A percentile compares a stretch with the other conserved stretches of the same genome.
These are phyloP conservation scores for Chondrosia reniformis DNA, from an alignment of 37 sponge, comb jelly and placozoan genomes.

Conservation along the genomic window DNA sequence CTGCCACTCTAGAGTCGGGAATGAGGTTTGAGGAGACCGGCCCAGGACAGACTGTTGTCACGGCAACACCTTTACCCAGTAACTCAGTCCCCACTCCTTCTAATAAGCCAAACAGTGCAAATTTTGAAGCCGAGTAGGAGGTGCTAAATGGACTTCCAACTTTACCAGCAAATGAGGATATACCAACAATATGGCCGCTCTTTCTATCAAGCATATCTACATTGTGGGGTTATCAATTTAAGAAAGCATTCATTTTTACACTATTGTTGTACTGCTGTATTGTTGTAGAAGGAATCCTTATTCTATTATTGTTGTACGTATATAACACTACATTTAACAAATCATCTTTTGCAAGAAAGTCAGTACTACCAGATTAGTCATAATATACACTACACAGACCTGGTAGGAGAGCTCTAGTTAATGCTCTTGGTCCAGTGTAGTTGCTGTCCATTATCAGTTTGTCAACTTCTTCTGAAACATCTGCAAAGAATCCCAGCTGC, in stretches of 20 bases:
- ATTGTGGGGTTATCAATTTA: too few species aligned
- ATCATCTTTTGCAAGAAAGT: background rate
- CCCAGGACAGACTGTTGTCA: background rate
- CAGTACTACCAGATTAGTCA: background rate
- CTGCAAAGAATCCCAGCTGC: background rate
- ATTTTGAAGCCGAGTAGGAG: conserved; percentile 53
- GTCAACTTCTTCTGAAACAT: background rate
- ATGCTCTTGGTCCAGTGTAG: conserved; percentile 1
- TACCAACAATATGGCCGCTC: conserved; percentile 62
- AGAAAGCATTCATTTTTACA: background rate
- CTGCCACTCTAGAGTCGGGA: too few species aligned
- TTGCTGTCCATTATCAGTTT: background rate
- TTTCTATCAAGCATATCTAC: conserved; percentile 40
- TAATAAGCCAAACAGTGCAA: conserved; percentile 54
- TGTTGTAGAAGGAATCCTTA: too few species aligned
- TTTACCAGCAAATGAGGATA: conserved; percentile 57
- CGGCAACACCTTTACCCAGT: background rate
- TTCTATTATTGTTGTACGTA: background rate
- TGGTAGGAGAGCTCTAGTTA: background rate
- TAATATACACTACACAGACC: background rate
- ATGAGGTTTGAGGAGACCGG: too few species aligned
- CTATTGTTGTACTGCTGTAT: background rate
- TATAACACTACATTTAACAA: background rate
- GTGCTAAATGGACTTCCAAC: conserved; percentile 12
- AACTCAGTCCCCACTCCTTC: conserved; percentile 49